phyloP scores from a whole-genome alignment of 2,797 vertebrate species.

The Gymnothorax reevesii region DNA sequence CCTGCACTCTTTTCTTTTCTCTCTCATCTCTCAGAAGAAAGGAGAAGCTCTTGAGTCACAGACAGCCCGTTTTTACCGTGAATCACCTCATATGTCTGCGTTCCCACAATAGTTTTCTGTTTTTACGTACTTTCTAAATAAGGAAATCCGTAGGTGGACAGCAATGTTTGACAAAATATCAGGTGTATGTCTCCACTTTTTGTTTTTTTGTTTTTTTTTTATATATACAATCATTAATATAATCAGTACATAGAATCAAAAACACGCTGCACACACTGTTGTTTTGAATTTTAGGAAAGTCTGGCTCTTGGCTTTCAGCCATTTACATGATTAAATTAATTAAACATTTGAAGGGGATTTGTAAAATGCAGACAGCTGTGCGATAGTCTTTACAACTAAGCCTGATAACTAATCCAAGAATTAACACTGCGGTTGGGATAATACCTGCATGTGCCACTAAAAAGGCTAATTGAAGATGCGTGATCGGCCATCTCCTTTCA shows the following conservation, averaged over 20 bases:
- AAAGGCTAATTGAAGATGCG: conserved; percentile 18
- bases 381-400: conserved; percentile 7
- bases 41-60: conserved; percentile 66
- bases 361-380: conserved; percentile 32
- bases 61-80: conserved; percentile 38
- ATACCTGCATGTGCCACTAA: conserved; percentile 4
- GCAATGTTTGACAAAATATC: conserved; percentile 4
- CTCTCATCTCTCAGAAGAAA: conserved; percentile 45
- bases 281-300: conserved; percentile 33
- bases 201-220: background rate
- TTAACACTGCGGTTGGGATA: conserved; percentile 44
- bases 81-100: conserved; percentile 41
- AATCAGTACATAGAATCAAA: too few species aligned
- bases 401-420: conserved; percentile 28
- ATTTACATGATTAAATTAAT: conserved; percentile 35
- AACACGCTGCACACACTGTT: background rate
- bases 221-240: too few species aligned
- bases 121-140: conserved; percentile 21
- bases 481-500: background rate
- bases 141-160: background rate
- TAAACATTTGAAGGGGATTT: conserved; percentile 52
- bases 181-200: background rate
- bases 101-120: background rate
- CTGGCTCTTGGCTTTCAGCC: conserved; percentile 35
- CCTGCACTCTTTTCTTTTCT: conserved; percentile 48